Evolutionary conservation across 92 coral and sea anemone species (phyloP), one percentile per base, ranked within the genome.

Genomic region (Scolanthus callimorphus): DNA sequence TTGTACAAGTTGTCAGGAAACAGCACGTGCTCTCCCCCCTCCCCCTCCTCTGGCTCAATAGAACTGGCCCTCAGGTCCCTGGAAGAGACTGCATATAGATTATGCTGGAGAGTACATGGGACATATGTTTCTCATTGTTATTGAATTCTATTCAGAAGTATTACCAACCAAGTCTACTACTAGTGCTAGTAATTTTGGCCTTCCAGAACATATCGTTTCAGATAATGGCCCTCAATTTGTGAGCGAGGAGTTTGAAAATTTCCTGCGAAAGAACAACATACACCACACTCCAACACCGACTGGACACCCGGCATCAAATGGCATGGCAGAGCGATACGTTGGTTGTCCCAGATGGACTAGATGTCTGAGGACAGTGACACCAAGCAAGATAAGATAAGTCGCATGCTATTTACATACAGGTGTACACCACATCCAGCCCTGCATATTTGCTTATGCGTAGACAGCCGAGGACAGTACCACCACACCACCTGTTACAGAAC

Each of bases 301-400:
- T n/a, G 66, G 51, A 31, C 71, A 61, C 54, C 78, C 78, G 24
- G 70, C 71, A 12, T 57, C 39, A 56, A 61, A 62, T 71, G 70
- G 78, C 62, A 44, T 71, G 78, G 78, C 78, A 3, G 70, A 71
- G 78, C 66, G 70, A 51, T 59, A 60, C 61, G 78, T 71, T 24
- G 50, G 63, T 69, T 47, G 49, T 17, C 51, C 52, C 63, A 49
- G 29, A 48, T 55, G 65, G 41, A 34, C 27, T 57, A 69, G 25
- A 50, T 17, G 60, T 45, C 38, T 47, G 34, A 61, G 11, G 34
- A 69, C 25, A 47, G 8, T 31, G 57, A 50, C 67, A 51, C 76
- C 13, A 53, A 57, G 67, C 43, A 69, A 29, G 67, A 69, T 31
- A 59, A 46, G 47, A 38, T 59, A 47, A 68, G 60, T 28, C 60